A percentile compares a stretch with the other conserved stretches of the same genome.
phyloP scores from a whole-genome alignment of 2,888 invertebrate species.

The Hipparchia semele region DNA sequence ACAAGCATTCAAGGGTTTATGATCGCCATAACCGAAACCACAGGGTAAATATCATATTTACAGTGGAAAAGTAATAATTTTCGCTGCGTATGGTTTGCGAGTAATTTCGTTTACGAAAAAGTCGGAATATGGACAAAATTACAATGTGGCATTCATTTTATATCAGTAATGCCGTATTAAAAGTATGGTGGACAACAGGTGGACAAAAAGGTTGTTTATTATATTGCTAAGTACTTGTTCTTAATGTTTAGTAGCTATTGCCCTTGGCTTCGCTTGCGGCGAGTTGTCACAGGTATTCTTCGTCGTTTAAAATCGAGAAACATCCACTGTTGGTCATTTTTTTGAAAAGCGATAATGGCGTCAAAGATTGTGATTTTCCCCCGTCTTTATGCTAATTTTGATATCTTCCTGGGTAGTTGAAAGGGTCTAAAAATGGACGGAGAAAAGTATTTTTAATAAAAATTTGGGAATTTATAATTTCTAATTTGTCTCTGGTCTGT shows the following conservation, averaged over 20 bases:
- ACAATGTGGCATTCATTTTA: constrained; percentile 6
- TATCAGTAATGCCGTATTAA: constrained; percentile 15
- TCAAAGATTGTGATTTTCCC: too few relatives aligned
- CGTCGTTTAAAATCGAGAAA: too few relatives aligned
- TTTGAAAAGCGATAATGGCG: too few relatives aligned
- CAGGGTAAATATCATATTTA: constrained; percentile 40
- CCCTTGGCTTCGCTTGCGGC: background rate
- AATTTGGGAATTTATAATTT: too few relatives aligned
- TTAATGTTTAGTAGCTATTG: background rate
- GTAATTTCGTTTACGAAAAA: constrained; percentile 12
- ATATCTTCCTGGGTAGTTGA: too few relatives aligned
- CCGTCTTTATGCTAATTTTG: too few relatives aligned
- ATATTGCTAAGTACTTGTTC: background rate
- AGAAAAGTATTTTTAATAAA: too few relatives aligned
- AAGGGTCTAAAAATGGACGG: too few relatives aligned
- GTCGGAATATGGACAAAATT: constrained; percentile 18
- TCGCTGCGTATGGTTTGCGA: constrained; percentile 2
- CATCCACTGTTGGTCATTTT: background rate
- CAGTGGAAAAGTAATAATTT: constrained; percentile 27
- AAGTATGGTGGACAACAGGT: constrained; percentile 33
- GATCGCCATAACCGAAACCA: constrained; percentile 29
- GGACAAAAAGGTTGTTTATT: constrained; percentile 26
- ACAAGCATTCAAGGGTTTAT: constrained; percentile 41
- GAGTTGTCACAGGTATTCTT: too few relatives aligned
- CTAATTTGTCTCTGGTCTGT: too few relatives aligned